Percentiles rank a stretch among this genome's conserved stretches.
Evolutionary conservation across 2,797 vertebrate genomes (phyloP).

Genomic region (Furcifer pardalis): DNA sequence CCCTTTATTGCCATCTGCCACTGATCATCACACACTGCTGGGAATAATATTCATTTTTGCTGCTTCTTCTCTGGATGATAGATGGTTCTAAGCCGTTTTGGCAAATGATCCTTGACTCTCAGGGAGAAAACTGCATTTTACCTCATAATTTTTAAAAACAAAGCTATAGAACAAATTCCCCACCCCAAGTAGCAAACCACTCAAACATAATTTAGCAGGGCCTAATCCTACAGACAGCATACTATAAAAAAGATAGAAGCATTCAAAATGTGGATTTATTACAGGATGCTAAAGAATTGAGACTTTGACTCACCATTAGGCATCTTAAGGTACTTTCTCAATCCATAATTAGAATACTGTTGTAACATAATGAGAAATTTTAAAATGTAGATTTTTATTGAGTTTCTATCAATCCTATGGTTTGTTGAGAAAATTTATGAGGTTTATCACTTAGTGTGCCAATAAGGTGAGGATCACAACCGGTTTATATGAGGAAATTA

Average conservation of each 20-base stretch:
- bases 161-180: too few species aligned
- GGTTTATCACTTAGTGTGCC: background rate
- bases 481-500: background rate
- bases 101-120: background rate
- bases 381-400: too few species aligned
- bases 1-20: background rate
- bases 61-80: background rate
- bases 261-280: too few species aligned
- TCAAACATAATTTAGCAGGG: background rate
- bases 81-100: background rate
- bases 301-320: too few species aligned
- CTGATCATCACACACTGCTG: background rate
- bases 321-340: too few species aligned
- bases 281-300: too few species aligned
- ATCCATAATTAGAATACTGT: too few species aligned
- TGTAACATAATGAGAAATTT: too few species aligned
- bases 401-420: background rate
- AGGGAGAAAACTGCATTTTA: too few species aligned
- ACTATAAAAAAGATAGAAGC: too few species aligned
- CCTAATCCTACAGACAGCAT: background rate
- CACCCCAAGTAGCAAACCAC: too few species aligned
- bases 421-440: background rate
- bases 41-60: background rate
- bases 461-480: background rate
- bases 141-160: too few species aligned